A percentile compares a stretch with the other conserved stretches of the same genome.
phyloP scores from a whole-genome alignment of 2,113 vertebrate species.

The Rousettus leschenaultii region DNA sequence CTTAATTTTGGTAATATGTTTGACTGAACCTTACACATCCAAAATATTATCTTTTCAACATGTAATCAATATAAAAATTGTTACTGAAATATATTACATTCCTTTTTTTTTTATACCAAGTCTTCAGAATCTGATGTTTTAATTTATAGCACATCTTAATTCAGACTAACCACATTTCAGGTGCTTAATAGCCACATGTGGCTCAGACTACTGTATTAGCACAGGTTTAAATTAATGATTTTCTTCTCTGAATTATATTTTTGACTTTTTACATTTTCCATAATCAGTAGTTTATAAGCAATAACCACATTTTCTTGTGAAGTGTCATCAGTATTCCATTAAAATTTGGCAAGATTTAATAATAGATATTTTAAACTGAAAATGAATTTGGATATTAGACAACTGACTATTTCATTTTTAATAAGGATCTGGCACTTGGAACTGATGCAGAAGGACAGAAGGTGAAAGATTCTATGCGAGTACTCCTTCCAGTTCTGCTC shows the following conservation, averaged over 20 bases:
- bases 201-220: background rate
- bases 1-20: background rate
- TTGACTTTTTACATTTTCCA: conserved; percentile 31
- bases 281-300: background rate
- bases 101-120: background rate
- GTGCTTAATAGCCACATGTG: background rate
- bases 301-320: background rate
- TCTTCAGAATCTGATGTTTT: conserved; percentile 5
- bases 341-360: conserved; percentile 32
- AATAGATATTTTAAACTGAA: background rate
- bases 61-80: conserved; percentile 1
- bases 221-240: background rate
- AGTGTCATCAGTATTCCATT: conserved; percentile 3
- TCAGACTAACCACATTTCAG: background rate
- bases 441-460: conserved; percentile 92
- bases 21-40: background rate
- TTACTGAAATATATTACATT: background rate
- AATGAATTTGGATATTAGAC: background rate
- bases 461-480: conserved; percentile 96
- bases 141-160: background rate
- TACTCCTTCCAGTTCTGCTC: conserved; percentile 94
- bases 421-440: conserved; percentile 95
- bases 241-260: conserved; percentile 1
- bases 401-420: conserved; percentile 22
- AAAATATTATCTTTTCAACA: background rate